Evolutionary conservation across 2,113 vertebrate genomes (phyloP).

Genomic region (Addax nasomaculatus): DNA sequence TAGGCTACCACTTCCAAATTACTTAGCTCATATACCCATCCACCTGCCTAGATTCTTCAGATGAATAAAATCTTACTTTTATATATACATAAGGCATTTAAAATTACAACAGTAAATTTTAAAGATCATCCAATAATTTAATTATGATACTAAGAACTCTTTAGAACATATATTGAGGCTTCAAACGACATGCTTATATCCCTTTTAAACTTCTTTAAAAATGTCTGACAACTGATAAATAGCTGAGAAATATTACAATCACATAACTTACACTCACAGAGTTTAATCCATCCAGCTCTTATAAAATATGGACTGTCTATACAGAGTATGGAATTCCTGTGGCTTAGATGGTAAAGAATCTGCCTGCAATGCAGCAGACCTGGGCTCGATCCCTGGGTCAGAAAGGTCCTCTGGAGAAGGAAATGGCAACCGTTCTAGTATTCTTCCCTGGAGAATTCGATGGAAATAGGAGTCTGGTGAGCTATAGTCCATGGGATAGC

Average conservation of each 20-base stretch:
- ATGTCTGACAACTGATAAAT: not conserved
- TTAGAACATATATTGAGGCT: not conserved
- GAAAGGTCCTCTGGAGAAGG: not conserved
- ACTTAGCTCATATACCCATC: not conserved
- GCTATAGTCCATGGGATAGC: not conserved
- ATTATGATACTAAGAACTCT: not conserved
- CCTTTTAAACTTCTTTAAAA: not conserved
- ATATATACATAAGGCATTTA: conserved; percentile 24
- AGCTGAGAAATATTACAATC: not conserved
- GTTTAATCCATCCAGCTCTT: not conserved
- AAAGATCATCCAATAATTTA: conserved; percentile 21
- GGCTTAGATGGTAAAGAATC: not conserved
- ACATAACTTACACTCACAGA: not conserved
- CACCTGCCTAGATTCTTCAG: not conserved
- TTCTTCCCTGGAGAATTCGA: not conserved
- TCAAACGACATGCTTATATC: not conserved
- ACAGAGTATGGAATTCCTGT: not conserved
- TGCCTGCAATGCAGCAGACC: not conserved
- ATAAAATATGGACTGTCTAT: not conserved
- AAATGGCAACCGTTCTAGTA: not conserved
- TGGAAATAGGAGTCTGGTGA: not conserved
- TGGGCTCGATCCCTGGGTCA: not conserved
- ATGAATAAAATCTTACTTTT: conserved; percentile 17
- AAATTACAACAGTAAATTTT: conserved; percentile 33
- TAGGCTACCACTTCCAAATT: not conserved